Evolutionary conservation across 2,113 vertebrate genomes (phyloP), one percentile per base, ranked within the genome.

Genomic region (Tychaedon coryphoeus): DNA sequence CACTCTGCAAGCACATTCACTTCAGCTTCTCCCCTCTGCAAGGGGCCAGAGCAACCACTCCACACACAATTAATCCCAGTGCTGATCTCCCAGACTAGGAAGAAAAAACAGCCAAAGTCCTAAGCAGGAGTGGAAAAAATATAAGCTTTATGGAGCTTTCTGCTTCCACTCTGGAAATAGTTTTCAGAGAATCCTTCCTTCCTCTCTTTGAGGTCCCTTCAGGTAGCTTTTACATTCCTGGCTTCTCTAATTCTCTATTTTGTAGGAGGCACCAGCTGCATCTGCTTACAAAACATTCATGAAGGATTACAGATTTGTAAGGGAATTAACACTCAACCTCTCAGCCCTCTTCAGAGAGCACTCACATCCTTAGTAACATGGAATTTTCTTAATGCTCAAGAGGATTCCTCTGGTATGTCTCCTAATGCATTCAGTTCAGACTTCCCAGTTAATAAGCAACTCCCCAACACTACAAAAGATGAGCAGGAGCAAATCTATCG

Each of bases 301-400:
- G 26, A 84, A 64, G 48, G 81, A 94, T 96, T 93, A 95, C 47
- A 87, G 77, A 62, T 95, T 43, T 90, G 58, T 54, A 76, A 73
- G 62, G 65, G 88, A 96, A 90, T 92, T 87, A 93, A 76, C 50
- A 88, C 47, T 75, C 84, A 90, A 65, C 77, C 72, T 93, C 88
- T 70, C 88, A 86, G 80, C 23, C 31, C 85, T 85, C 83, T 76
- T 90, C 89, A 90, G 88, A 62, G 58, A 88, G 77, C 50, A 33
- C 42, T 88, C 74, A 73, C 74, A 70, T 78, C 62, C 88, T 92
- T 86, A 91, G 88, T 53, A 48, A 91, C 90, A 94, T 6, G 38
- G 79, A 76, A 71, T 73, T 82, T 77, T 76, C 71, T 58, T 84
- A 78, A 70, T 61, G 76, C 86, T 67, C 80, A 69, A 48, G 86